phyloP scores from a whole-genome alignment of 2,888 invertebrate species.

The Dione juno region DNA sequence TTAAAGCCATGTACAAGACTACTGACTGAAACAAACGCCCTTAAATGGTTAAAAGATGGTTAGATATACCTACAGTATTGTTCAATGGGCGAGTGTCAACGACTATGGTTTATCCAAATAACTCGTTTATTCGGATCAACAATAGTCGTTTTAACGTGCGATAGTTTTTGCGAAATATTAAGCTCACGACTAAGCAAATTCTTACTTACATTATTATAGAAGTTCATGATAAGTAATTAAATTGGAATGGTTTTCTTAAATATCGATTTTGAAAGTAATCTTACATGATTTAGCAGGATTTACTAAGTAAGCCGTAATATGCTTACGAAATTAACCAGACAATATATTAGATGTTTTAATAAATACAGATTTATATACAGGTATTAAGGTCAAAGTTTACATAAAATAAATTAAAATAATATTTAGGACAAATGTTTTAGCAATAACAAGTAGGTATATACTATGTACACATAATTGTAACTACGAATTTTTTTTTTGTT shows the following conservation, averaged over 20 bases:
- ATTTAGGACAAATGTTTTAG: neutral
- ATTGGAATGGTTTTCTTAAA: conserved; percentile 74
- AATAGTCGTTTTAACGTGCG: conserved; percentile 79
- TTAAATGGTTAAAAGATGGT: conserved; percentile 70
- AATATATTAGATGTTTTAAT: conserved; percentile 16
- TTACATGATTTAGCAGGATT: conserved; percentile 62
- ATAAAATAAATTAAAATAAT: neutral
- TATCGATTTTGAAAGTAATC: conserved; percentile 63
- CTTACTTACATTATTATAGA: conserved; percentile 71
- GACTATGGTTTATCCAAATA: conserved; percentile 72
- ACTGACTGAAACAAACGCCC: conserved; percentile 49
- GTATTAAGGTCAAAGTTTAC: conserved; percentile 13
- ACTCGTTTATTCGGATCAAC: too few relatives aligned
- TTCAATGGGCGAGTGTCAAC: conserved; percentile 79
- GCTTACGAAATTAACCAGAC: conserved; percentile 32
- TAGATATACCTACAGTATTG: conserved; percentile 71
- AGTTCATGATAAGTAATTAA: conserved; percentile 73
- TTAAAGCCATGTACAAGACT: neutral
- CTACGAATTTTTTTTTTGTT: too few relatives aligned
- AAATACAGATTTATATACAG: neutral
- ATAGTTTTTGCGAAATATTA: conserved; percentile 71
- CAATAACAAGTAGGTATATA: too few relatives aligned
- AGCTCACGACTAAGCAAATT: conserved; percentile 75
- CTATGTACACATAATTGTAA: too few relatives aligned
- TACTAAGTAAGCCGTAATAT: conserved; percentile 24